A percentile compares a stretch with the other conserved stretches of the same genome.
Conservation (phyloP, 1,140 invertebrate species). For the Leptinotarsa lineolata region DNA sequence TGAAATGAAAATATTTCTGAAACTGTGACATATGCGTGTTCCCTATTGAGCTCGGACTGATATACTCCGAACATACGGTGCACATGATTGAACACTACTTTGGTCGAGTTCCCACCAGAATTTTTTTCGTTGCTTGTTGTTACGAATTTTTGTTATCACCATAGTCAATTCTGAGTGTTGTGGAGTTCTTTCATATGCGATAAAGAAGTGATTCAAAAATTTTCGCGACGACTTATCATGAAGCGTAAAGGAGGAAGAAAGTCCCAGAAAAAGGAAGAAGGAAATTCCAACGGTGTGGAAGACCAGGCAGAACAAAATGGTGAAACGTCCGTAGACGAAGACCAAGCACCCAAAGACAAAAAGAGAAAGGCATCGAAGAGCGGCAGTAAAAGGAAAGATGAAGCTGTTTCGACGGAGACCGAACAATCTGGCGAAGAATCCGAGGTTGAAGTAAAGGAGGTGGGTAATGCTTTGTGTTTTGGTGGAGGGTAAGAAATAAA, state of each 20-base stretch:
- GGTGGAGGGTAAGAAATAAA: too few relatives aligned
- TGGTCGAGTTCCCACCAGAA: too few relatives aligned
- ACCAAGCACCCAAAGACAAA: constrained; percentile 27
- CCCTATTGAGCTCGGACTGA: too few relatives aligned
- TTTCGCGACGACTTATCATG: constrained; percentile 16
- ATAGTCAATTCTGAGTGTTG: background rate
- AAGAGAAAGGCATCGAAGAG: constrained; percentile 27
- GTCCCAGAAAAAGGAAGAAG: constrained; percentile 24
- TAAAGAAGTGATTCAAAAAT: background rate
- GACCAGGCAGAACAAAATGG: constrained; percentile 28
- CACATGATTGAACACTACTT: too few relatives aligned
- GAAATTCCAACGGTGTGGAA: constrained; percentile 25
- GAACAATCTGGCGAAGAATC: constrained; percentile 24
- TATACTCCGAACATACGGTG: too few relatives aligned
- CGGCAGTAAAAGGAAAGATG: constrained; percentile 29
- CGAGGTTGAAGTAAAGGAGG: constrained; percentile 10
- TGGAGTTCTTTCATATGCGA: background rate
- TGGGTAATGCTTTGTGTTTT: background rate
- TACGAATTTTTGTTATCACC: too few relatives aligned
- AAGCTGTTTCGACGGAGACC: constrained; percentile 1
- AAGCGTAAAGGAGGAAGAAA: constrained; percentile 33
- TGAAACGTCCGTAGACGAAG: constrained; percentile 23
- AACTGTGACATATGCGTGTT: too few relatives aligned
- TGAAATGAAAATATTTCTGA: too few relatives aligned
- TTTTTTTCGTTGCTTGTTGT: too few relatives aligned